Base-by-base conservation (phyloP, 2,113 vertebrate species). In the Pseudonaja textilis region DNA sequence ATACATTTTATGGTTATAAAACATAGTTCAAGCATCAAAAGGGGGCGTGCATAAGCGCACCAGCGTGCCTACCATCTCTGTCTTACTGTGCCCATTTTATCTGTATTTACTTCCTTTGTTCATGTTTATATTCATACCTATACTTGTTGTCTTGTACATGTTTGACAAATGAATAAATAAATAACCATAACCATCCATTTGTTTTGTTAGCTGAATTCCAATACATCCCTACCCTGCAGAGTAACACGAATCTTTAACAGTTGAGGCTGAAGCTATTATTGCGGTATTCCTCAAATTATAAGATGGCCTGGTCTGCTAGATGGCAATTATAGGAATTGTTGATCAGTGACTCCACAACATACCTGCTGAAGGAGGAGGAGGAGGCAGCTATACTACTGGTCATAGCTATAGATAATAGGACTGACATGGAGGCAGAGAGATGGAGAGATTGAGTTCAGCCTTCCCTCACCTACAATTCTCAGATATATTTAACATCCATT, bases 1-100 rank as follows among this genome's bases (percentile, higher is more conserved):
- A 56, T 95, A 89, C 85, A 94, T 88, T 94, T 56, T 87, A 23
- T 93, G 54, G 0, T 12, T 91, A 89, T 4, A n/a, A 93, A 9
- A 45, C 90, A 59, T 50, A 85, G 89, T 93, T 90, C 0, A 90
- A 85, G 88, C 2, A 1, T 50, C 47, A 50, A 50, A 50, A 50
- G 8, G 7, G 47, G 47, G 47, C 8, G 1, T 50, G 47, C 47
- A 9, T 50, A 9, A 50, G 8, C 1, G 8, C 47, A 50, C 47
- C 47, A 50, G 47, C 8, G 8, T 9, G 47, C 8, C 47, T 50
- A 50, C 47, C 47, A 50, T 50, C 47, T 7, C 8, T 50, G 47
- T 50, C 47, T 50, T 50, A 50, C 47, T 50, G 47, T 50, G 8
- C 47, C 47, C 47, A 50, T 9, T 47, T 47, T 47, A 47, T 47